A percentile compares a stretch with the other conserved stretches of the same genome.
Evolutionary conservation across 1,140 invertebrate species (phyloP).

Genomic region (Drosophila takahashii): DNA sequence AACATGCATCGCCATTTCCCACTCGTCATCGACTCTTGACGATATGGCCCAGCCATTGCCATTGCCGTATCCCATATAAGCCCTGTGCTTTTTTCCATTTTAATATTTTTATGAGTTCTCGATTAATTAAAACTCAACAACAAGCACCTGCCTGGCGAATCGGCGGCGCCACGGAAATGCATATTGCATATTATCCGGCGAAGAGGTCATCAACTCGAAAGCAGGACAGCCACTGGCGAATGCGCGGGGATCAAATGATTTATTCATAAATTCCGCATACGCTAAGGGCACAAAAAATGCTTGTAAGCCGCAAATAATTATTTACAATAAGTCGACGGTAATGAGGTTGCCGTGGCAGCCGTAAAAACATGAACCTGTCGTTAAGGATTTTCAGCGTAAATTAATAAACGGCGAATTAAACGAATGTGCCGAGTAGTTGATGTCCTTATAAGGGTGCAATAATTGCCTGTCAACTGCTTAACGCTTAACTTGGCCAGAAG

Average conservation of each 20-base stretch:
- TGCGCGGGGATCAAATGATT: conserved; percentile 49
- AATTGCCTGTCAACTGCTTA: conserved; percentile 34
- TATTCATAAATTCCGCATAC: conserved; percentile 62
- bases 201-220: conserved; percentile 23
- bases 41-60: conserved; percentile 17
- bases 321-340: conserved; percentile 28
- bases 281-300: conserved; percentile 51
- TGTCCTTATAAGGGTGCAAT: conserved; percentile 19
- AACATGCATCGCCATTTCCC: conserved; percentile 39
- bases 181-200: conserved; percentile 31
- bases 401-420: conserved; percentile 57
- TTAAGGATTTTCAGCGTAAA: conserved; percentile 40
- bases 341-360: conserved; percentile 44
- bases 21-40: conserved; percentile 43
- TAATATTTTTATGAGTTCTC: conserved; percentile 58
- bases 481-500: conserved; percentile 3
- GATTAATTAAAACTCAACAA: conserved; percentile 67
- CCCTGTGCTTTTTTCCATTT: conserved; percentile 30
- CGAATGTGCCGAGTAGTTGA: conserved; percentile 21
- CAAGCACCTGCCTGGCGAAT: conserved; percentile 34
- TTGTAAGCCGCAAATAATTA: conserved; percentile 60
- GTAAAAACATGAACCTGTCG: conserved; percentile 15
- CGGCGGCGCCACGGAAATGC: conserved; percentile 13
- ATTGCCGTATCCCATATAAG: no score
- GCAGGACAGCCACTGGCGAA: conserved; percentile 11